A percentile compares a stretch with the other conserved stretches of the same genome.
Evolutionary conservation across 1,140 invertebrate species (phyloP).

Genomic region (Cepaea nemoralis): DNA sequence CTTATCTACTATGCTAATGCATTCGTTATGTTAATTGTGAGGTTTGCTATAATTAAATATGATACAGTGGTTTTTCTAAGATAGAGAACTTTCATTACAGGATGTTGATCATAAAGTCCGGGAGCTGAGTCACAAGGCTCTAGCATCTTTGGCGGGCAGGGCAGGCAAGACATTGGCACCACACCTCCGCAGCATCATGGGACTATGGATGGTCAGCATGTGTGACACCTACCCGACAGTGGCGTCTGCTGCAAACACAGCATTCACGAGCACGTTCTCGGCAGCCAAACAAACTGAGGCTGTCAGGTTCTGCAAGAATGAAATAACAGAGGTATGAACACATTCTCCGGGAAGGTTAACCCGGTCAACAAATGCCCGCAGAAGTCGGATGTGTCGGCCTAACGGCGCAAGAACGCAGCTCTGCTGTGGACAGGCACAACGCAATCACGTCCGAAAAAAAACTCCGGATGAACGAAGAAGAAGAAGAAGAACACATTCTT

Average conservation of each 20-base stretch:
- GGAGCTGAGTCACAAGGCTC: slow-evolving; percentile 77
- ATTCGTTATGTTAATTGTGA: no score
- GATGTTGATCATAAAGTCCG: slow-evolving; percentile 86
- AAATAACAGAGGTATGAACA: slow-evolving; percentile 78
- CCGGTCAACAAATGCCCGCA: no score
- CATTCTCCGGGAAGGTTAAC: no score
- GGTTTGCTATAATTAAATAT: no score
- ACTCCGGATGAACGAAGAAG: no score
- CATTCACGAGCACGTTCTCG: slow-evolving; percentile 82
- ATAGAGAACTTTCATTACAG: slow-evolving; percentile 56
- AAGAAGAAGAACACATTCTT: no score
- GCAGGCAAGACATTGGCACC: slow-evolving; percentile 83
- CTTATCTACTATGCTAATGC: no score
- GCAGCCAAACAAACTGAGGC: slow-evolving; percentile 80
- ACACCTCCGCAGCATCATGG: slow-evolving; percentile 81
- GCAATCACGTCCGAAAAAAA: no score
- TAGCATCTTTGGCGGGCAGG: slow-evolving; percentile 78
- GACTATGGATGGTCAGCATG: slow-evolving; percentile 79
- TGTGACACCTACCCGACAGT: slow-evolving; percentile 86
- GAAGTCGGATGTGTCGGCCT: no score
- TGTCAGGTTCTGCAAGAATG: slow-evolving; percentile 82
- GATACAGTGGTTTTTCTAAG: no score
- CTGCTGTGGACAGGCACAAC: no score
- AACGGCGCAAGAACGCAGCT: no score
- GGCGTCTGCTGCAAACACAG: slow-evolving; percentile 79